A percentile compares a stretch with the other conserved stretches of the same genome.
Conservation (phyloP, 2,888 invertebrate genomes). For the Pterobdella sp. region DNA sequence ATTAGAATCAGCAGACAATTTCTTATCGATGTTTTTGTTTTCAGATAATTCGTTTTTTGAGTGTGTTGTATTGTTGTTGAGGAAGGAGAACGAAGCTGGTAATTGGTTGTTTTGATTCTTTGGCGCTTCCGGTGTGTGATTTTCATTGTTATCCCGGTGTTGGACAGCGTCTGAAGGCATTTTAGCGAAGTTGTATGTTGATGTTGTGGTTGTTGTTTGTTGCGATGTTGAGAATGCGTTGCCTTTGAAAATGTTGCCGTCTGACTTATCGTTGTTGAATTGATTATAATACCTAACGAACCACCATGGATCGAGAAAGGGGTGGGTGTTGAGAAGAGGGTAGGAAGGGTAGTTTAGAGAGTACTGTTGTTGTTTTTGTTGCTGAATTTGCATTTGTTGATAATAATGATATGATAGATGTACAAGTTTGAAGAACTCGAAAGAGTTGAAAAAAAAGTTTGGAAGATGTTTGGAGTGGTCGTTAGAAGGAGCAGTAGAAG, state of each 20-base stretch:
- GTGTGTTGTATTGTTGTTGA: neutral
- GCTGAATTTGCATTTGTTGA: neutral
- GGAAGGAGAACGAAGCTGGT: neutral
- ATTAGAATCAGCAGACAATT: neutral
- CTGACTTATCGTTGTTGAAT: neutral
- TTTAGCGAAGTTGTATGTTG: no score
- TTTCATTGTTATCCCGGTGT: neutral
- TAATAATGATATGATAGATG: slow-evolving; percentile 17
- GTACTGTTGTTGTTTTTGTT: neutral
- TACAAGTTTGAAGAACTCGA: slow-evolving; percentile 23
- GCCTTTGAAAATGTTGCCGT: neutral
- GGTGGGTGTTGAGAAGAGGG: neutral
- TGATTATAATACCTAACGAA: neutral
- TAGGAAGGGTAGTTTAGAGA: neutral
- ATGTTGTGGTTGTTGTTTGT: neutral
- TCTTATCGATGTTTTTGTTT: neutral
- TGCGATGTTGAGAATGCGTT: neutral
- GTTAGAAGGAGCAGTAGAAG: neutral
- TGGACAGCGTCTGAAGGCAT: no score
- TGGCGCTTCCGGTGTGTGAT: neutral
- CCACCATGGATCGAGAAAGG: neutral
- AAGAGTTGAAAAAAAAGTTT: slow-evolving; percentile 13
- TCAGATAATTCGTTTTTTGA: neutral
- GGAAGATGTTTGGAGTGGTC: neutral
- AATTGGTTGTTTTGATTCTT: neutral